Evolutionary conservation across 2,888 invertebrate species (phyloP), one percentile per base, ranked within the genome.

Genomic region (Dasysyrphus albostriatus): DNA sequence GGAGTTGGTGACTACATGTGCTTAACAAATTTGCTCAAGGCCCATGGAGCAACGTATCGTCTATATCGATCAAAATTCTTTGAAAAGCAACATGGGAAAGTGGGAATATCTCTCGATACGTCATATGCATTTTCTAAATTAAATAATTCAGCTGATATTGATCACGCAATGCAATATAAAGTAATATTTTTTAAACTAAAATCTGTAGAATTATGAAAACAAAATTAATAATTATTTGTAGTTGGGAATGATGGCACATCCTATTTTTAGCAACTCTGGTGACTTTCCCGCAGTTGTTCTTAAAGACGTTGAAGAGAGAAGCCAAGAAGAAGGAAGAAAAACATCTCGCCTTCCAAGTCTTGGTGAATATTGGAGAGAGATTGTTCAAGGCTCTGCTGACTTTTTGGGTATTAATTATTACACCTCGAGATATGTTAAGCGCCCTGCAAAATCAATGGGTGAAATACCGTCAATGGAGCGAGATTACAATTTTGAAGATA

Each of bases 1-100:
- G 94, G 93, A 47, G 88, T 93, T 5, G 94, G 93, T 2, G 93
- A 93, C 19, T 94, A 94, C 77, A 74, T 93, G 4, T 94, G 94
- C 77, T 93, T 93, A 16, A 93, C 94, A 88, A 91, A 93, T 39
- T 91, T 94, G 29, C 89, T 51, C 0, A 69, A 51, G n/a, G 19
- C 37, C 24, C 19, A 69, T 14, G 49, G 6, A 6, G 91, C 89
- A 39, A 93, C 93, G 0, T 94, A 93, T 89, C 90, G 91, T 10
- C 88, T 92, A 3, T 94, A 94, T 76, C 90, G 91, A 16, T 90
- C 91, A 7, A 92, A 93, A 29, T 93, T 92, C 87, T 93, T 90
- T 49, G 72, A 90, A 1, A 76, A 88, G 1, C 90, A 92, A 54
- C 78, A 81, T 5, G 93, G 93, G 34, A 90, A 90, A 75, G 58